Evolutionary conservation across 2,797 vertebrate genomes (phyloP).

Genomic region (Champsocephalus esox): DNA sequence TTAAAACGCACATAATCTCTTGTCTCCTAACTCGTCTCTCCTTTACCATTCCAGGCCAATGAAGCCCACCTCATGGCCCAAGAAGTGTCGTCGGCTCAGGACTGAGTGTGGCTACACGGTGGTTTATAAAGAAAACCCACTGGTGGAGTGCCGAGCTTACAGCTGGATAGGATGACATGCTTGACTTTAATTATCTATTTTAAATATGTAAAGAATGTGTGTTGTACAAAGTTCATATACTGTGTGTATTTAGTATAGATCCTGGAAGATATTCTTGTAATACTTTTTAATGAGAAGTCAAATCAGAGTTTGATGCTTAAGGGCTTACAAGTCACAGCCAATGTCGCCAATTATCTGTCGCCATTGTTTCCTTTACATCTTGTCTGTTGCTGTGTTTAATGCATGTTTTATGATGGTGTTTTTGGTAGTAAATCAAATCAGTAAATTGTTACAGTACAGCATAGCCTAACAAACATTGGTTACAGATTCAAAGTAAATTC

Average conservation of each 20-base stretch:
- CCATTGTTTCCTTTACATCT: constrained; percentile 1
- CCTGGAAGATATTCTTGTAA: constrained; percentile 1
- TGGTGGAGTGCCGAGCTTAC: constrained; percentile 68
- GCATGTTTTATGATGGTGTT: neutral
- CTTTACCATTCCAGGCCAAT: constrained; percentile 57
- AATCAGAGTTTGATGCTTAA: constrained; percentile 30
- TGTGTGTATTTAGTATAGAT: neutral
- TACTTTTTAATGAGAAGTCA: constrained; percentile 20
- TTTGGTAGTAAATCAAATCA: constrained; percentile 1
- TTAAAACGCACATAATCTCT: neutral
- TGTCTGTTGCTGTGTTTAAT: neutral
- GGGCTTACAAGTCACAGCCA: neutral
- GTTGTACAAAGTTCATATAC: neutral
- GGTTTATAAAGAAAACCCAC: constrained; percentile 72
- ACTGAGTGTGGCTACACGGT: constrained; percentile 71
- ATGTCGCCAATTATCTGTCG: neutral
- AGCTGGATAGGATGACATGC: constrained; percentile 77
- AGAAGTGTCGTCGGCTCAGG: constrained; percentile 66
- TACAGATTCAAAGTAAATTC: neutral
- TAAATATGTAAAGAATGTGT: constrained; percentile 6
- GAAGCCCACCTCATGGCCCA: constrained; percentile 80
- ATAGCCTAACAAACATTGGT: neutral
- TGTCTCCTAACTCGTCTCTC: neutral
- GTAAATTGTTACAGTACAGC: too few species aligned
- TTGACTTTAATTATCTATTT: neutral